Base-by-base conservation (phyloP, 2,888 invertebrate genomes). In the Drosophila affinis region DNA sequence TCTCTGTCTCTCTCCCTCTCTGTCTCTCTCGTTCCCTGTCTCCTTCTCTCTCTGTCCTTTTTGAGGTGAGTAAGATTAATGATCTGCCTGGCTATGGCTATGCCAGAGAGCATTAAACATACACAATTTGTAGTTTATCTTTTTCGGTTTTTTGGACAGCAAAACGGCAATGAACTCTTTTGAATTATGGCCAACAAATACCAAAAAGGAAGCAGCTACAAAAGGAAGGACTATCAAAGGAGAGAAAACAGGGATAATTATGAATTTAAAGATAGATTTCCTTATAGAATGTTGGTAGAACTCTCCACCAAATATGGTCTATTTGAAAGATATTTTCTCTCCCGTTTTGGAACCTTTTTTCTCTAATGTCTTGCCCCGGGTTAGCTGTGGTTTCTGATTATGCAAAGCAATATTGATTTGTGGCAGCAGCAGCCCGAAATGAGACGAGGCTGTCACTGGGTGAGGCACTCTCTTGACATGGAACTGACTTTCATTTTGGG, bases 11-110 rank as follows among this genome's bases (percentile, higher is more conserved):
- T 48, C 34, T 21, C 18, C 48, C 21, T 21, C 21, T 3, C 3
- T 46, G 29, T 48, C 9, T 9, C 21, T 21, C 24, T 24, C 24
- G 4, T 24, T 46, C 32, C 1, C 9, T 1, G 29, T 27, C 45
- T 48, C 44, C 17, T n/a, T 3, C 44, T 39, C 29, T 45, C 9
- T 9, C 27, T 27, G 29, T 27, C 60, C 3, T 9, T 32, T 53
- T 17, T 27, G 54, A 52, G 64, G 65, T 83, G 76, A 83, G 88
- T 72, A 88, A 88, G 88, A 84, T 84, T 84, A 84, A 84, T 84
- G 84, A 77, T 84, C 61, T 61, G 29, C 62, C 71, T 68, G 70
- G 72, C 73, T 72, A 60, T 64, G 87, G 72, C 52, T 21, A 21
- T 21, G 21, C 21, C 21, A 60, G 48, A 52, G 12, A 67, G 74